A percentile compares a stretch with the other conserved stretches of the same genome.
phyloP scores from a whole-genome alignment of 2,113 vertebrate species.

The Tautogolabrus adspersus region DNA sequence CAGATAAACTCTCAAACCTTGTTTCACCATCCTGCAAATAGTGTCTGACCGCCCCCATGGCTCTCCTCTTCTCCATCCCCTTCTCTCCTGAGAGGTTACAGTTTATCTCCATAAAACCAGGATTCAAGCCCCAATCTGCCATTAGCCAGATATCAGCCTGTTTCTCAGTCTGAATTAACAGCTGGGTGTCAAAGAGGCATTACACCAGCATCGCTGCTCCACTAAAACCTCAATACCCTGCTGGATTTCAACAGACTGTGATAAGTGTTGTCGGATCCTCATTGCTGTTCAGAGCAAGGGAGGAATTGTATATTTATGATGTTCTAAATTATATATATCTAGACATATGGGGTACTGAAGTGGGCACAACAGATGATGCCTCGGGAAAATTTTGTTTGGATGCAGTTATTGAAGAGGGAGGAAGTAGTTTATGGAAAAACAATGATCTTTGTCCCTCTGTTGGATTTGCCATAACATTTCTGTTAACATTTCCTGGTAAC shows the following conservation, averaged over 20 bases:
- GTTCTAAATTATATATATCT: conserved; percentile 76
- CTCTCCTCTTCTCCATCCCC: background rate
- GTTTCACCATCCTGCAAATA: conserved; percentile 13
- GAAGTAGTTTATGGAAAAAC: conserved; percentile 29
- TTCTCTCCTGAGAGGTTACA: conserved; percentile 38
- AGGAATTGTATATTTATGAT: conserved; percentile 78
- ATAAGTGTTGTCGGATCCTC: conserved; percentile 42
- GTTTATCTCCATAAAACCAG: conserved; percentile 64
- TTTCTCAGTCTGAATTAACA: conserved; percentile 74
- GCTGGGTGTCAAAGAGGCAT: conserved; percentile 55
- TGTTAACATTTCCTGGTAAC: background rate
- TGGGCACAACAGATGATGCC: conserved; percentile 70
- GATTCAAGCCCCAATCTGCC: conserved; percentile 64
- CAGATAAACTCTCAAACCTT: conserved; percentile 14
- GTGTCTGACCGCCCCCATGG: background rate
- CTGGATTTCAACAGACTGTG: conserved; percentile 60
- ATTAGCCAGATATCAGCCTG: conserved; percentile 62
- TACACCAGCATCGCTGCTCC: conserved; percentile 51
- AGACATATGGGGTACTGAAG: conserved; percentile 75
- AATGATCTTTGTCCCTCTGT: background rate
- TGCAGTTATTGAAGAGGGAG: conserved; percentile 39
- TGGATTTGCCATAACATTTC: background rate
- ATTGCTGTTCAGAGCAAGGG: conserved; percentile 50
- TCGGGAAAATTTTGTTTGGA: conserved; percentile 61
- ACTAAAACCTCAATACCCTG: conserved; percentile 58